A percentile compares a stretch with the other conserved stretches of the same genome.
phyloP scores from a whole-genome alignment of 1,140 invertebrate genomes.

The Eciton burchellii region DNA sequence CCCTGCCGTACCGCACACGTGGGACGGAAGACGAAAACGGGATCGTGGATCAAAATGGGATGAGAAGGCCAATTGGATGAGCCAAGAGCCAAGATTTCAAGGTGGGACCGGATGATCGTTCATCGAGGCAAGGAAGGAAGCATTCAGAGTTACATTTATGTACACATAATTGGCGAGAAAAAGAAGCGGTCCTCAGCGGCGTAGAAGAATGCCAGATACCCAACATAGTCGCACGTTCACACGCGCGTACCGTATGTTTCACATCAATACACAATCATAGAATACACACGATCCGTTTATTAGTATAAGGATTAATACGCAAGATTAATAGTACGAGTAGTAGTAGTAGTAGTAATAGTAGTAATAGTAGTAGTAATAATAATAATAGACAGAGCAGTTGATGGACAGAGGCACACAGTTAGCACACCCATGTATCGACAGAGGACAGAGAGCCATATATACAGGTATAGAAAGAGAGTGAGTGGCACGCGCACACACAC shows the following conservation, averaged over 20 bases:
- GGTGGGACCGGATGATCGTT: constrained; percentile 22
- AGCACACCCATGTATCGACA: constrained; percentile 83
- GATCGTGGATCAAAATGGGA: constrained; percentile 42
- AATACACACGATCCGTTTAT: constrained; percentile 39
- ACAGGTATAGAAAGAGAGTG: constrained; percentile 62
- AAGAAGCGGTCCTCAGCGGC: constrained; percentile 44
- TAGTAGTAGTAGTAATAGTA: constrained; percentile 65
- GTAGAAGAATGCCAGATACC: constrained; percentile 10
- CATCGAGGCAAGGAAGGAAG: constrained; percentile 31
- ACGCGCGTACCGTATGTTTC: constrained; percentile 10
- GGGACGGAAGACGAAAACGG: constrained; percentile 71
- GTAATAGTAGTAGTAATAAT: constrained; percentile 57
- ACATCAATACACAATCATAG: constrained; percentile 36
- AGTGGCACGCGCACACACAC: constrained; percentile 52
- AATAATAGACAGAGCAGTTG: constrained; percentile 80
- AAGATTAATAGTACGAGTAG: constrained; percentile 64
- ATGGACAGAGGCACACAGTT: constrained; percentile 85
- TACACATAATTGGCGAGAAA: constrained; percentile 27
- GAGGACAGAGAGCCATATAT: constrained; percentile 59
- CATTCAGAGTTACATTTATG: constrained; percentile 57
- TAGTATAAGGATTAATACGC: constrained; percentile 73
- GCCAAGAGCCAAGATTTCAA: constrained; percentile 6
- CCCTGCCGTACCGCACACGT: constrained; percentile 87
- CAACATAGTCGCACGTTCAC: neutral
- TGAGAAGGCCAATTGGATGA: neutral